Base-by-base conservation (phyloP, 2,888 invertebrate genomes). In the Ctenicera cuprea region DNA sequence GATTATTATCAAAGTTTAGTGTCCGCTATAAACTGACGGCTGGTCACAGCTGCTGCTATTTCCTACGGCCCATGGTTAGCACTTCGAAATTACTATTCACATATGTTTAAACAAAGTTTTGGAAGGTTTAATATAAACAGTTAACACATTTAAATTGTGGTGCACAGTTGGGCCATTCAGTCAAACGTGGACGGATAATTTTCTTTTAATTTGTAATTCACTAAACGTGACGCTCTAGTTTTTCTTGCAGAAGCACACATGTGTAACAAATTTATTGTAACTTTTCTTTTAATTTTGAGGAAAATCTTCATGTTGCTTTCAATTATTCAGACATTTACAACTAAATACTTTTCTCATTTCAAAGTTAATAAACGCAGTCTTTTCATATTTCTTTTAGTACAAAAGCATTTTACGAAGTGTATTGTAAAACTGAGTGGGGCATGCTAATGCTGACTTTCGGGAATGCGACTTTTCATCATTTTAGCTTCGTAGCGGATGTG, bases 1-100 rank as follows among this genome's bases (percentile, higher is more conserved):
- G 75, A 76, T 76, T 73, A 77, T 76, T 76, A 73, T 66, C 76
- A 78, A 77, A 78, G 43, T 78, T 78, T 75, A 75, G 63, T 69
- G 71, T 75, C 71, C 71, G 74, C 69, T 66, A 74, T 77, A 78
- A 77, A 78, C 72, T 72, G 76, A 75, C 74, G 54, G 73, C 73
- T 68, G 78, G 78, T 70, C 78, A 62, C 78, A 78, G 78, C 78
- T 78, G 78, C 48, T 73, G 70, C 72, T 74, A 64, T 73, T 77
- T 78, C 75, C 74, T 74, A 74, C 65, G 59, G 71, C 68, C 64
- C 68, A 48, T 61, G 71, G 74, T 72, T 76, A 74, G 75, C 68
- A 77, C 75, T 78, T 78, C 30, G 70, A 71, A 78, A 75, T 64
- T 63, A 30, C 68, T 61, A 54, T 70, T 62, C 62, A 63, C 67